Base-by-base conservation (phyloP, 2,888 invertebrate species). In the Trypoxylon attenuatum region DNA sequence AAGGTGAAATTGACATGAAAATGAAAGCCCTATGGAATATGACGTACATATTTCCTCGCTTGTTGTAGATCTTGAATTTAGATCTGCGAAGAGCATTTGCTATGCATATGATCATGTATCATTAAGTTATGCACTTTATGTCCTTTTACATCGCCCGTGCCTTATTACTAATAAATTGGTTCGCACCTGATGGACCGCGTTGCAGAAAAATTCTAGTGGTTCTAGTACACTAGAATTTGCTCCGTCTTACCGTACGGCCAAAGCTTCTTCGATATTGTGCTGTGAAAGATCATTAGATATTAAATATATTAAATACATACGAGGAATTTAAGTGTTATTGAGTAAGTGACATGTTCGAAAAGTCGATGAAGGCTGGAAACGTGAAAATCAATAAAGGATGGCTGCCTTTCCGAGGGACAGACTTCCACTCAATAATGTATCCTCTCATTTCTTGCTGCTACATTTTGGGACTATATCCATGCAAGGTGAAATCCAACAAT, bases 401-500 rank as follows among this genome's bases (percentile, higher is more conserved):
- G 73, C 41, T 50, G 2, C 38, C 54, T 6, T 78, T 77, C 16
- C 49, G 42, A 10, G 72, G 69, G 2, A 74, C 53, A n/a, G 70
- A 78, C 51, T 82, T 77, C 23, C 15, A 51, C 0, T 68, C 78
- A 0, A 15, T 82, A 43, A 80, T 84, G 67, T 42, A 56, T 10
- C 78, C 79, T 0, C 71, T 62, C 6, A 68, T 79, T 8, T 49
- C 57, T 2, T n/a, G 80, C 0, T 65, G 61, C 8, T 61, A 53
- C 5, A 4, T 77, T 0, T 25, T 69, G 3, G 84, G 84, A 3
- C 22, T 80, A 0, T 73, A 82, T 1, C 78, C 83, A 0, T 83
- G 71, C 51, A 73, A 72, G 21, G 55, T 52, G 18, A 63, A 65
- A 1, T 41, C 61, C 0, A 43, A 62, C 1, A 16, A 13, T 8